Conservation (phyloP, 2,888 invertebrate genomes). For the Gnatocerus cornutus region DNA sequence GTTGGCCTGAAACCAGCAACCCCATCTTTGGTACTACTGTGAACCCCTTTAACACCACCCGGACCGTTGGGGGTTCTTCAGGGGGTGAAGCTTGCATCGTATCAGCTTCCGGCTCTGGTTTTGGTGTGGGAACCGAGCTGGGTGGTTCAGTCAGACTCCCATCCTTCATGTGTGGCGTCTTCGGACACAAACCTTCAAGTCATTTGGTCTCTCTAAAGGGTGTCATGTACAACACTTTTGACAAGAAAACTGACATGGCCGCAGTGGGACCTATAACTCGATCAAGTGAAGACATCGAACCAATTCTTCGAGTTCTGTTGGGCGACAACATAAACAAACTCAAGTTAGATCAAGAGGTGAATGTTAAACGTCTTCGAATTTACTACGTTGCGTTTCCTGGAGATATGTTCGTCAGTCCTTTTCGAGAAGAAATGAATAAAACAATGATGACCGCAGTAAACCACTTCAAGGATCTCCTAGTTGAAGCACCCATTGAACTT, state of each 20-base stretch:
- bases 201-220: constrained; percentile 72
- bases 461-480: constrained; percentile 68
- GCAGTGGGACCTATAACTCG: constrained; percentile 88
- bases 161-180: constrained; percentile 91
- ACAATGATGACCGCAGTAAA: constrained; percentile 63
- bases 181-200: constrained; percentile 85
- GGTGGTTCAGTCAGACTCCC: constrained; percentile 98
- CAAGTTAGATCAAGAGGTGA: constrained; percentile 76
- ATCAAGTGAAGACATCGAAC: constrained; percentile 84
- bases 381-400: constrained; percentile 86
- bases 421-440: constrained; percentile 78
- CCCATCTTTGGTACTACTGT: constrained; percentile 89
- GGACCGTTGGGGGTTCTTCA: constrained; percentile 94
- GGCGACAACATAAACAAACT: constrained; percentile 74
- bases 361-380: constrained; percentile 79
- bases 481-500: constrained; percentile 61
- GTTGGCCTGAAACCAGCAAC: constrained; percentile 94
- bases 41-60: constrained; percentile 92
- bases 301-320: constrained; percentile 80
- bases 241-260: constrained; percentile 85
- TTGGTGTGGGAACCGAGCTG: constrained; percentile 93
- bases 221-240: constrained; percentile 81
- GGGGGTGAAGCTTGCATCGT: constrained; percentile 89
- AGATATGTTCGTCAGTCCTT: constrained; percentile 82
- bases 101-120: constrained; percentile 85